Conservation (phyloP, 2,797 vertebrate genomes). For the Hafferia zeledoni region DNA sequence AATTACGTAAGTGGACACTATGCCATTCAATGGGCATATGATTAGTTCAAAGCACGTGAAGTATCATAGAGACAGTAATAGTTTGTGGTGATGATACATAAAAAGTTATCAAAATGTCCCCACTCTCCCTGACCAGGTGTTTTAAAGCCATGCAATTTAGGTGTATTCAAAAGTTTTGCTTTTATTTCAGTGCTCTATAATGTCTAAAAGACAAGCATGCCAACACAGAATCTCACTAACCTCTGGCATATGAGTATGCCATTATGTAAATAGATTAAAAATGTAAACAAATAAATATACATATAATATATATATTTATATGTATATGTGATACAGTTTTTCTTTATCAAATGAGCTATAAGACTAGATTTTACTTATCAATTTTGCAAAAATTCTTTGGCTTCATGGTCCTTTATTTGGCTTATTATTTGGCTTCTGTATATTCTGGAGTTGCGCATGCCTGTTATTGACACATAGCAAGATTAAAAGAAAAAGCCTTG, state of each 20-base stretch:
- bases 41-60: neutral
- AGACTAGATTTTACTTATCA: neutral
- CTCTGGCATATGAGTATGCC: neutral
- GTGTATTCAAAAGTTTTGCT: neutral
- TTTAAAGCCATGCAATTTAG: neutral
- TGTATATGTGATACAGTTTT: neutral
- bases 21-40: neutral
- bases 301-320: neutral
- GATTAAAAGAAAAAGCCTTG: neutral
- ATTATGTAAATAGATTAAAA: neutral
- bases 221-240: neutral
- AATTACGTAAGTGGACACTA: fast-evolving
- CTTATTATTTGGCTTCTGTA: neutral
- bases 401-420: neutral
- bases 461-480: neutral
- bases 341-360: neutral
- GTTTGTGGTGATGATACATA: neutral
- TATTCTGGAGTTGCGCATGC: neutral
- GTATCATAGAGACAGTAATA: neutral
- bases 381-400: neutral
- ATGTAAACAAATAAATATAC: neutral
- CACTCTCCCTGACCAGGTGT: neutral
- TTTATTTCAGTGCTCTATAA: neutral
- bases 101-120: neutral
- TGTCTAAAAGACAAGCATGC: neutral